phyloP scores from a whole-genome alignment of 2,113 vertebrate species.

The Onychostruthus taczanowskii region DNA sequence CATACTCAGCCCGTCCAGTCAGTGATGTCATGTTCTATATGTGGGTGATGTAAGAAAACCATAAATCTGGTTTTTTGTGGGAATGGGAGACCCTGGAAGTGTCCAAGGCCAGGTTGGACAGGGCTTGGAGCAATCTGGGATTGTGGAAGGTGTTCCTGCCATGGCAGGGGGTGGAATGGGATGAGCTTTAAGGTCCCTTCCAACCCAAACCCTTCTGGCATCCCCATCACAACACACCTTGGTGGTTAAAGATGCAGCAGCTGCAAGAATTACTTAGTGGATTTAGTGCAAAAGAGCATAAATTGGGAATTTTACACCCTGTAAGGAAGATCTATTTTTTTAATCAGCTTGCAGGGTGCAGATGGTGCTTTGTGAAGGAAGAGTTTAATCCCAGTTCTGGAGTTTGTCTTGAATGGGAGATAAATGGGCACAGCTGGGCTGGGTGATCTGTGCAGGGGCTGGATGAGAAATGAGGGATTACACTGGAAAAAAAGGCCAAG shows the following conservation, averaged over 20 bases:
- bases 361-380: neutral
- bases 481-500: neutral
- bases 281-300: neutral
- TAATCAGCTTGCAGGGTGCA: neutral
- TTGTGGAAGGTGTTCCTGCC: neutral
- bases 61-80: neutral
- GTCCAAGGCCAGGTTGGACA: accelerated
- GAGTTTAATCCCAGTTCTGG: neutral
- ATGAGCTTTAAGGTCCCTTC: neutral
- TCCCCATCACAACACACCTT: neutral
- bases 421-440: neutral
- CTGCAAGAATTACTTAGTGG: neutral
- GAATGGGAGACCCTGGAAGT: neutral
- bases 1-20: neutral
- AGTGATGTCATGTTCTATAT: accelerated
- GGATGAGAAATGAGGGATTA: neutral
- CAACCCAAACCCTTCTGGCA: neutral
- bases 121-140: neutral
- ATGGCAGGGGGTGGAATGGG: neutral
- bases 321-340: neutral
- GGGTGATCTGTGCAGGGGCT: neutral
- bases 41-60: neutral
- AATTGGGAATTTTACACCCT: neutral
- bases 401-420: neutral
- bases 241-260: neutral